Evolutionary conservation across 2,888 invertebrate species (phyloP).

Genomic region (Epinotia demarniana): DNA sequence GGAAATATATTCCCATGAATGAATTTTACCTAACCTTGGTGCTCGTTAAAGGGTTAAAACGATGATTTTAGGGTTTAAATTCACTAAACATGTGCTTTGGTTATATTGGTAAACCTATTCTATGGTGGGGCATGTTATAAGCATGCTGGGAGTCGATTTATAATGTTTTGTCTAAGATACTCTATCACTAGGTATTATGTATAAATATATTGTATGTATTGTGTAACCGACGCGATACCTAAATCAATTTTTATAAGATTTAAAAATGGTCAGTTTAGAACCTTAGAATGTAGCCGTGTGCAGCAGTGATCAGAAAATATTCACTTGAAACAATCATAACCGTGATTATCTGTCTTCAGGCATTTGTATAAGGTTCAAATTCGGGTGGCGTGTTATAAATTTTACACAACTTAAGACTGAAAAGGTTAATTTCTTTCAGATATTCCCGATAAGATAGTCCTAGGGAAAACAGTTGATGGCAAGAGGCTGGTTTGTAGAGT

Average conservation of each 20-base stretch:
- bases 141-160: too few relatives aligned
- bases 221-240: neutral
- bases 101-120: too few relatives aligned
- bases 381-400: neutral
- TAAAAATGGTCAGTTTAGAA: neutral
- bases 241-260: neutral
- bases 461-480: constrained; percentile 71
- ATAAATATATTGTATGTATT: neutral
- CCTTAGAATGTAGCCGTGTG: too few relatives aligned
- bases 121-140: too few relatives aligned
- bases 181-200: too few relatives aligned
- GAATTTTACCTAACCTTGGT: too few relatives aligned
- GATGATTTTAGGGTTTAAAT: too few relatives aligned
- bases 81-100: too few relatives aligned
- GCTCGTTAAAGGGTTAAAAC: too few relatives aligned
- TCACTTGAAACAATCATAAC: neutral
- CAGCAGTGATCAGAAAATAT: neutral
- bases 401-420: neutral
- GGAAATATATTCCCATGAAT: too few relatives aligned
- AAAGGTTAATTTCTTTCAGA: constrained; percentile 59
- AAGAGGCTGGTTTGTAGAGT: constrained; percentile 62
- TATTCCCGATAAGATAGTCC: constrained; percentile 71
- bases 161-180: too few relatives aligned
- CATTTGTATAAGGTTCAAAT: neutral
- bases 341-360: neutral